Percentiles rank a stretch among this genome's conserved stretches.
Conservation (phyloP, 2,888 invertebrate species). For the Anarsia innoxiella region DNA sequence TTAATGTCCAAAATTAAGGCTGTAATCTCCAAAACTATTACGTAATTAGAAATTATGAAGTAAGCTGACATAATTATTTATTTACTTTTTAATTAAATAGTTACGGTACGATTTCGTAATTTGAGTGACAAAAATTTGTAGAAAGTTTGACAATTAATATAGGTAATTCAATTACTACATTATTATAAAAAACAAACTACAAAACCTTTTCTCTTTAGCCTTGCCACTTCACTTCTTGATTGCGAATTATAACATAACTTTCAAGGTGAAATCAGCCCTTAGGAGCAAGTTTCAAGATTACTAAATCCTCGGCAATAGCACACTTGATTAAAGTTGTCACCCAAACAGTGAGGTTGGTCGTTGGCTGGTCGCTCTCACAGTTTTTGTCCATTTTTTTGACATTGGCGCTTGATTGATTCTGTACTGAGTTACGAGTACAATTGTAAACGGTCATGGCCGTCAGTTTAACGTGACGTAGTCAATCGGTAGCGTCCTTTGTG, state of each 20-base stretch:
- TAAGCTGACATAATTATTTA: too few relatives aligned
- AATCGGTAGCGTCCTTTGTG: conserved; percentile 33
- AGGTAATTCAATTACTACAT: too few relatives aligned
- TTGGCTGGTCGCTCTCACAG: conserved; percentile 42
- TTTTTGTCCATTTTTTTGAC: conserved; percentile 38
- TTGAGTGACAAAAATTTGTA: too few relatives aligned
- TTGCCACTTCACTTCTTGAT: not conserved
- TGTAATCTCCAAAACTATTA: too few relatives aligned
- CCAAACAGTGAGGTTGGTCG: conserved; percentile 41
- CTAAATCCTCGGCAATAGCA: conserved; percentile 33
- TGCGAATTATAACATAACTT: not conserved
- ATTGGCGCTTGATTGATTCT: conserved; percentile 51
- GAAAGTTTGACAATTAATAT: too few relatives aligned
- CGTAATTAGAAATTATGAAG: too few relatives aligned
- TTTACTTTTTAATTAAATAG: too few relatives aligned
- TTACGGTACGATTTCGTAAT: too few relatives aligned
- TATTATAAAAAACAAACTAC: not conserved
- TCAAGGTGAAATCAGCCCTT: conserved; percentile 1
- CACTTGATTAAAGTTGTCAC: conserved; percentile 46
- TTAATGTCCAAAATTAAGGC: too few relatives aligned
- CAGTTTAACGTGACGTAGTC: conserved; percentile 38
- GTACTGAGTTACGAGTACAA: conserved; percentile 54
- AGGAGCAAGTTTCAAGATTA: conserved; percentile 22
- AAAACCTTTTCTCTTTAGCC: not conserved
- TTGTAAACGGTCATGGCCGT: conserved; percentile 53